These are phyloP conservation scores for Ceratina calcarata DNA, from an alignment of 1,140 invertebrate genomes.

Conservation along the genomic window DNA sequence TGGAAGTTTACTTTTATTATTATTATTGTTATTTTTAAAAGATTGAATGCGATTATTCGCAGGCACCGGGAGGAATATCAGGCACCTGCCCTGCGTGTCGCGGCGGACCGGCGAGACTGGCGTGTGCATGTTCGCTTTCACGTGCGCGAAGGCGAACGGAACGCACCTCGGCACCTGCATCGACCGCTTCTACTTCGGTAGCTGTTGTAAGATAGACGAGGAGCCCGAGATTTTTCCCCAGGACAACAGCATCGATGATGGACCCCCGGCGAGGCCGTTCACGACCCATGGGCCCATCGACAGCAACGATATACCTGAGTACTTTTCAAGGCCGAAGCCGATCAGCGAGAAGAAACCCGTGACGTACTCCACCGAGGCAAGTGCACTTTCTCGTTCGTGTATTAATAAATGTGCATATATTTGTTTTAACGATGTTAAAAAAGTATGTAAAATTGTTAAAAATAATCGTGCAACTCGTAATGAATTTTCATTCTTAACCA, in stretches of 20 bases:
- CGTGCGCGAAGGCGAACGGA: constrained; percentile 94
- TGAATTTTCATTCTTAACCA: too few species aligned
- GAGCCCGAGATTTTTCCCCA: constrained; percentile 78
- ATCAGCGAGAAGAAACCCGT: constrained; percentile 54
- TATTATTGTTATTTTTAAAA: not conserved
- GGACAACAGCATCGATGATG: constrained; percentile 77
- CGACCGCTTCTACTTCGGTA: constrained; percentile 95
- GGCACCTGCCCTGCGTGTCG: constrained; percentile 92
- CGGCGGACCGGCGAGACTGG: constrained; percentile 89
- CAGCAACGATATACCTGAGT: constrained; percentile 77
- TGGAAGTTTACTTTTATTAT: too few species aligned
- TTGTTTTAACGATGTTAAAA: too few species aligned
- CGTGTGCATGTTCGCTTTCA: constrained; percentile 96
- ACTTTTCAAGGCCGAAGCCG: constrained; percentile 72
- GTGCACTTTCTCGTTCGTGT: not conserved
- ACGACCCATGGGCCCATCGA: constrained; percentile 71
- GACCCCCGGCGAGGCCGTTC: constrained; percentile 64
- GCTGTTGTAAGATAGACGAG: constrained; percentile 88
- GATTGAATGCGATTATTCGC: constrained; percentile 63
- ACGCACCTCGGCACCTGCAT: constrained; percentile 95
- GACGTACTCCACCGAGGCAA: constrained; percentile 34
- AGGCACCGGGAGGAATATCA: constrained; percentile 91
- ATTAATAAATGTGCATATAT: not conserved
- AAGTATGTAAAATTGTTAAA: too few species aligned
- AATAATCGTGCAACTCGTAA: too few species aligned